Base-by-base conservation (phyloP, 2,888 invertebrate species). In the Petrophora chlorosata region DNA sequence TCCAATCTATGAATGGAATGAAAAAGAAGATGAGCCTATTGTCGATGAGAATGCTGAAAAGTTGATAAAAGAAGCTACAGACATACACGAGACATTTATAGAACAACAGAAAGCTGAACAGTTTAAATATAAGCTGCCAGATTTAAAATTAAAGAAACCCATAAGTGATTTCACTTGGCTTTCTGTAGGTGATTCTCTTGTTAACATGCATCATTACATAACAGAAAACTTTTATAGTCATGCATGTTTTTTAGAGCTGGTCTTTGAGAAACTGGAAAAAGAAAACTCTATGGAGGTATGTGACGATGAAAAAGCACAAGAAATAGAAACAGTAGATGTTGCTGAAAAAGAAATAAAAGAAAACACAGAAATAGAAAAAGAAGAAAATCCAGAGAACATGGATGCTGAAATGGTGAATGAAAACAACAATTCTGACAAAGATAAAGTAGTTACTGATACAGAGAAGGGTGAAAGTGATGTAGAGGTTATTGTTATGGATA, bases 131-230 rank as follows among this genome's bases (percentile, higher is more conserved):
- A 87, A 91, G 63, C 76, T 93, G 38, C 91, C 92, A 10, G 81
- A 91, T 49, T 83, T 94, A 45, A 87, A 91, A 36, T 73, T 94
- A 56, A 91, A 91, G 33, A 93, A 92, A 65, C 91, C 93, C 5
- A 84, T 94, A 43, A 82, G 89, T 22, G 88, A 89, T 26, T 86
- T 91, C 34, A 91, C 92, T 26, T 95, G 95, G 95, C 63, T 91
- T 9, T 91, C 93, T 35, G 81, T 95, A 17, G 95, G 95, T 4
- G 91, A 92, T 53, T 93, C 93, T 42, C 78, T 95, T 36, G 83
- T 92, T 1, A 89, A 92, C 51, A 91, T 94, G 82, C 94, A 95
- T 73, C 85, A 91, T 33, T 92, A 93, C 66, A 92, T 95, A 61
- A 81, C 89, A 5, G 92, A 94, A 53, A 91, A 93, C 67, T 85